Evolutionary conservation across 2,113 vertebrate species (phyloP).

Genomic region (Boleophthalmus pectinirostris): DNA sequence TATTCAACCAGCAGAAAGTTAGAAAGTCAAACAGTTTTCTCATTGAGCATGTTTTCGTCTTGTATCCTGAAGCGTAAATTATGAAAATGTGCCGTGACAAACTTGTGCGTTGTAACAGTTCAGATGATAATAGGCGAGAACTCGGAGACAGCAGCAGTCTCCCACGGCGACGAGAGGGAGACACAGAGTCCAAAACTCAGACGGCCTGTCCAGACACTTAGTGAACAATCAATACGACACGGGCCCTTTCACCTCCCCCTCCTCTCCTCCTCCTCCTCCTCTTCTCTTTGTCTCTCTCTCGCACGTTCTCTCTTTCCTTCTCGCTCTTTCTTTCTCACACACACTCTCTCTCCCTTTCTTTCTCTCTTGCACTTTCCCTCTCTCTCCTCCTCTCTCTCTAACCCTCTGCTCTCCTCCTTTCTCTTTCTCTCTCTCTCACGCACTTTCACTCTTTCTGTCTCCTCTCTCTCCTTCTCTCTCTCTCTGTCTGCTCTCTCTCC

Average conservation of each 20-base stretch:
- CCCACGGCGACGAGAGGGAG: slow-evolving; percentile 40
- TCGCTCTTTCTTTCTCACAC: not conserved
- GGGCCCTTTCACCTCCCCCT: slow-evolving; percentile 45
- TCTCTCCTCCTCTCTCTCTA: too few relatives aligned
- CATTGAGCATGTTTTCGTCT: not conserved
- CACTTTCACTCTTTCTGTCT: too few relatives aligned
- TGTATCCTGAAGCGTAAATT: not conserved
- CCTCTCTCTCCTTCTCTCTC: too few relatives aligned
- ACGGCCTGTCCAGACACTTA: slow-evolving; percentile 60
- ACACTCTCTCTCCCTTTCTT: too few relatives aligned
- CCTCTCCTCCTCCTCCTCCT: slow-evolving; percentile 18
- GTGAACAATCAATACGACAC: slow-evolving; percentile 68
- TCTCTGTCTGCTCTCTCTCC: too few relatives aligned
- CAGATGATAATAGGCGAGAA: slow-evolving; percentile 23
- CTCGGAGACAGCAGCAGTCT: slow-evolving; percentile 29
- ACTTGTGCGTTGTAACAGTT: not conserved
- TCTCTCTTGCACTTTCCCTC: too few relatives aligned
- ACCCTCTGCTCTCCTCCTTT: too few relatives aligned
- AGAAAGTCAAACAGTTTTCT: too few relatives aligned
- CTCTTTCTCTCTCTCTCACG: too few relatives aligned
- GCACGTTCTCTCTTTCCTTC: slow-evolving; percentile 15
- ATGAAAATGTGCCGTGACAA: not conserved
- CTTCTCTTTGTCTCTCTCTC: not conserved
- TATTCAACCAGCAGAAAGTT: too few relatives aligned
- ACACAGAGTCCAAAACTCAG: slow-evolving; percentile 59